A percentile compares a stretch with the other conserved stretches of the same genome.
These are phyloP conservation scores for Pseudachorutes palmiensis DNA, from an alignment of 1,140 invertebrate species.

Conservation along the genomic window DNA sequence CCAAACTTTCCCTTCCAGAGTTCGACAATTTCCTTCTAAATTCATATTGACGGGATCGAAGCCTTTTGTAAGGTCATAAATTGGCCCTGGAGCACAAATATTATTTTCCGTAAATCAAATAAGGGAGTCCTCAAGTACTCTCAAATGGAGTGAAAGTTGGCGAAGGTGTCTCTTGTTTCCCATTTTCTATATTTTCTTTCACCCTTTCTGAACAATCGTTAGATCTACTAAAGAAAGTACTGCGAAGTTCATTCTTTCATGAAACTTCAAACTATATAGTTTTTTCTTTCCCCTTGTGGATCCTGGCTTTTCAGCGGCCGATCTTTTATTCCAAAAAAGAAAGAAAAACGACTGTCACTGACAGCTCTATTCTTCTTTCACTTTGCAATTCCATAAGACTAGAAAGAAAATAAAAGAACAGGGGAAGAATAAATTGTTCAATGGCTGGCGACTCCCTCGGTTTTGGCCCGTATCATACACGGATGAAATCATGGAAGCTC, in stretches of 20 bases:
- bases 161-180: too few relatives aligned
- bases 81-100: not conserved
- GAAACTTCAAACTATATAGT: not conserved
- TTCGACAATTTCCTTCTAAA: not conserved
- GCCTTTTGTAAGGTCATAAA: not conserved
- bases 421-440: not conserved
- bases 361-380: slow-evolving; percentile 13
- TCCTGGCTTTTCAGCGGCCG: not conserved
- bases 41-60: not conserved
- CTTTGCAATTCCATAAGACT: slow-evolving; percentile 4
- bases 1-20: not conserved
- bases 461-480: not conserved
- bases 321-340: slow-evolving; percentile 4
- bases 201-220: too few relatives aligned
- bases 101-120: not conserved
- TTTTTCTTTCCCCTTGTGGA: not conserved
- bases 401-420: not conserved
- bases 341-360: slow-evolving; percentile 3
- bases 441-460: not conserved
- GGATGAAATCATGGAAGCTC: not conserved
- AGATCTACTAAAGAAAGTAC: not conserved
- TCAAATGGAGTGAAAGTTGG: not conserved
- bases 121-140: not conserved
- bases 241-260: not conserved
- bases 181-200: too few relatives aligned